Conservation (phyloP, 2,797 vertebrate species). For the Falco concolor region DNA sequence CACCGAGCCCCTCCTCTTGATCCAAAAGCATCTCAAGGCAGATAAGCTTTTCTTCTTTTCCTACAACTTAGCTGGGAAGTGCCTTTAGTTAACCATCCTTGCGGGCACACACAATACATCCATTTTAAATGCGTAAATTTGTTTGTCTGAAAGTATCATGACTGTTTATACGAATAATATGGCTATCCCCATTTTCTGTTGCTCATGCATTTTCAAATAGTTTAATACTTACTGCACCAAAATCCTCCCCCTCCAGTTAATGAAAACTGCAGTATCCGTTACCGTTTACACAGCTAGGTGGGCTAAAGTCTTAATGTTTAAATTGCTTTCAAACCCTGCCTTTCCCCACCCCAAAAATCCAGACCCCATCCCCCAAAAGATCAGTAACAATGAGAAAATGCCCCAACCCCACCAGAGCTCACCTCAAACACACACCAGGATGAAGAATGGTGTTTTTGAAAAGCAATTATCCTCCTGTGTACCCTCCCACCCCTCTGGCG, state of each 20-base stretch:
- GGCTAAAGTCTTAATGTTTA: neutral
- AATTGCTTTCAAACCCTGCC: neutral
- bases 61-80: neutral
- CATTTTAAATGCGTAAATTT: neutral
- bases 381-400: neutral
- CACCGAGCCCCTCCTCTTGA: neutral
- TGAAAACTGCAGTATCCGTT: neutral
- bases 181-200: neutral
- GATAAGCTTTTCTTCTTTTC: neutral
- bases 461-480: neutral
- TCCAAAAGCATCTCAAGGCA: neutral
- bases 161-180: neutral
- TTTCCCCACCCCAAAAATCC: neutral
- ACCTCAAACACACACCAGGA: neutral
- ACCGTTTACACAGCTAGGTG: neutral
- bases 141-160: neutral
- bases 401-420: neutral
- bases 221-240: neutral
- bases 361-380: too few relatives aligned
- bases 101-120: fast-evolving
- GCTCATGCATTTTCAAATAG: neutral
- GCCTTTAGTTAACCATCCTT: neutral
- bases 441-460: neutral
- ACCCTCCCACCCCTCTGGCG: neutral
- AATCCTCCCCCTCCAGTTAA: neutral